Percentiles rank a stretch among this genome's conserved stretches.
Conservation (phyloP, 1,140 invertebrate species). For the Lysiphlebus fabarum region DNA sequence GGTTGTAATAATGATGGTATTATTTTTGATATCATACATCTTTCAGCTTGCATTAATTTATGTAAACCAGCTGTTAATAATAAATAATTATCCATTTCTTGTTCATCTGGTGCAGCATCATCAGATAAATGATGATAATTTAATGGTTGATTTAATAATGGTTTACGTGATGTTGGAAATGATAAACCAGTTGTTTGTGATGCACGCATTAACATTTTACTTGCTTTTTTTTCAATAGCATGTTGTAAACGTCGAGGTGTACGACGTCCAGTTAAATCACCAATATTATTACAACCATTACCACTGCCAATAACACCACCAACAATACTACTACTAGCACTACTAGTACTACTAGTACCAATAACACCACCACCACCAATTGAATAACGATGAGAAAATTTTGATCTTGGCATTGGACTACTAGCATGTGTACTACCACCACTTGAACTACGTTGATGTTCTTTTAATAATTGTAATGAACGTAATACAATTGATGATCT, state of each 20-base stretch:
- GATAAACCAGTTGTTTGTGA: conserved; percentile 65
- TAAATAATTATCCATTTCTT: conserved; percentile 84
- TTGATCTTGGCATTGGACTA: conserved; percentile 55
- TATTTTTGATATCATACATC: conserved; percentile 76
- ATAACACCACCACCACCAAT: conserved; percentile 41
- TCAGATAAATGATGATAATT: conserved; percentile 34
- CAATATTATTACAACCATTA: not conserved
- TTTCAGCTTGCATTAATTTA: conserved; percentile 84
- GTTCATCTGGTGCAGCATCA: conserved; percentile 63
- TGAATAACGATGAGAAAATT: conserved; percentile 56
- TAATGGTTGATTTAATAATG: conserved; percentile 35
- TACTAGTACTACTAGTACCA: conserved; percentile 45
- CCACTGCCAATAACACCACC: no score
- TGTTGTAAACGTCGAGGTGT: conserved; percentile 55
- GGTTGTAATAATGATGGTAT: conserved; percentile 77
- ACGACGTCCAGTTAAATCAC: conserved; percentile 49
- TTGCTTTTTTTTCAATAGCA: conserved; percentile 81
- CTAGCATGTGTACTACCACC: conserved; percentile 60
- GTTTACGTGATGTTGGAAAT: conserved; percentile 48
- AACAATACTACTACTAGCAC: no score
- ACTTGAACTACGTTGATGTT: conserved; percentile 76
- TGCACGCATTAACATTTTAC: conserved; percentile 79
- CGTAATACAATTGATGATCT: conserved; percentile 72
- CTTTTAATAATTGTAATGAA: conserved; percentile 73
- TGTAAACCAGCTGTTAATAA: conserved; percentile 83